Evolutionary conservation across 1,140 invertebrate species (phyloP).

Genomic region (Euura saliciscinereae): DNA sequence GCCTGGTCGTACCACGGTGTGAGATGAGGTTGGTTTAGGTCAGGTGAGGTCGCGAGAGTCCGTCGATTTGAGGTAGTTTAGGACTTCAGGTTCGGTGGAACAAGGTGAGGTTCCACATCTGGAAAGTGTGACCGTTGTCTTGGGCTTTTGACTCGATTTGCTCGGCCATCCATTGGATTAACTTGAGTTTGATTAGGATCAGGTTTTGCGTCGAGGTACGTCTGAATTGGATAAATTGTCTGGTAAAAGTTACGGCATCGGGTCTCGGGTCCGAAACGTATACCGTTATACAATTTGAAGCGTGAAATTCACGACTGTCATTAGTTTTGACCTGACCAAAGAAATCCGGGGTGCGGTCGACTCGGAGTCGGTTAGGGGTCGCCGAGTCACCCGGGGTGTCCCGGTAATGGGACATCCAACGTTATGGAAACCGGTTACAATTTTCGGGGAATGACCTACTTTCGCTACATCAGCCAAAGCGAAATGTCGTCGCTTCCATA

Average conservation of each 20-base stretch:
- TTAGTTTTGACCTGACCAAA: not conserved
- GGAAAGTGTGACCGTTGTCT: not conserved
- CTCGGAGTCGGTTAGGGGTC: not conserved
- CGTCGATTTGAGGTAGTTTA: not conserved
- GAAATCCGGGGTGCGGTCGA: not conserved
- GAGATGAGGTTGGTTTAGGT: not conserved
- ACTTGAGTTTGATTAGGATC: not conserved
- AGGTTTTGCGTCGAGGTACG: not conserved
- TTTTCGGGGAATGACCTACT: conserved; percentile 2
- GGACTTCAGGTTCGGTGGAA: not conserved
- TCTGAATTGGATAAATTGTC: not conserved
- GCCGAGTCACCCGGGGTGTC: not conserved
- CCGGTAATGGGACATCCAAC: not conserved
- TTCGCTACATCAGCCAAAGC: conserved; percentile 3
- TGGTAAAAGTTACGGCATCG: not conserved
- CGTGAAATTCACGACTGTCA: not conserved
- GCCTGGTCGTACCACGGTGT: not conserved
- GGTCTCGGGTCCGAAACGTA: no score
- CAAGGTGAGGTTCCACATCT: not conserved
- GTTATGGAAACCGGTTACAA: conserved; percentile 3
- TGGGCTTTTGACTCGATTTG: not conserved
- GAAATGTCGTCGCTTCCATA: not conserved
- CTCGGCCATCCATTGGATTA: not conserved
- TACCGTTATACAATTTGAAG: not conserved
- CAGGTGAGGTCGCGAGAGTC: not conserved